Evolutionary conservation across 2,797 vertebrate species (phyloP).

Genomic region (Cetoscarus ocellatus): DNA sequence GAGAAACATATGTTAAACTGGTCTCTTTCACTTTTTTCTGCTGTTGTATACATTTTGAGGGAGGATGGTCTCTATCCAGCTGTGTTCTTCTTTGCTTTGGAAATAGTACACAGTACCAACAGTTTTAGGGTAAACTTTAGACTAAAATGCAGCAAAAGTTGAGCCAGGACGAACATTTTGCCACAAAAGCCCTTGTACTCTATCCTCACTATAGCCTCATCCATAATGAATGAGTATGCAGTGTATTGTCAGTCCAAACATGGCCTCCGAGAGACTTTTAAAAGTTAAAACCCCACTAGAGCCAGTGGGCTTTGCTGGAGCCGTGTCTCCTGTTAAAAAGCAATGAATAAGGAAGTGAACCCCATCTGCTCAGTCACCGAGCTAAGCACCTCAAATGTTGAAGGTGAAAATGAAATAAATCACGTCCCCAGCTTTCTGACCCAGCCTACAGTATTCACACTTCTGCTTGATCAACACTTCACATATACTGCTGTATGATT

Average conservation of each 20-base stretch:
- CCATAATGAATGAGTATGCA: slow-evolving; percentile 38
- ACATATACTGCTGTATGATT: slow-evolving; percentile 11
- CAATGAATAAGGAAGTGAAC: slow-evolving; percentile 23
- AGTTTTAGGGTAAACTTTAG: background rate
- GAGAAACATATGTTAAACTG: too few relatives aligned
- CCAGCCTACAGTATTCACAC: slow-evolving; percentile 28
- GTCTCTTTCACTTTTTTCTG: too few relatives aligned
- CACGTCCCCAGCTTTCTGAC: slow-evolving; percentile 4
- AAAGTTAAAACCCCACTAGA: slow-evolving; percentile 33
- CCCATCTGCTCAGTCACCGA: slow-evolving; percentile 35
- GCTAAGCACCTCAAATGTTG: slow-evolving; percentile 19
- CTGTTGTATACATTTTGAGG: background rate
- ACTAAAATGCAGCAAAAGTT: slow-evolving; percentile 4
- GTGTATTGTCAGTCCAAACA: slow-evolving; percentile 21
- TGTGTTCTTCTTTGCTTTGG: background rate
- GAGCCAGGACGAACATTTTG: slow-evolving; percentile 6
- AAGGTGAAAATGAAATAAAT: slow-evolving; percentile 18
- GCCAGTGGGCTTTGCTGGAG: slow-evolving; percentile 6
- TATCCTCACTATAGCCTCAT: slow-evolving; percentile 15
- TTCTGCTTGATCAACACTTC: slow-evolving; percentile 55
- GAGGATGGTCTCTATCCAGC: background rate
- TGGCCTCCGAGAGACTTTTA: slow-evolving; percentile 21
- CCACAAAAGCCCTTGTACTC: background rate
- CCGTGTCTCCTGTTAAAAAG: slow-evolving; percentile 22
- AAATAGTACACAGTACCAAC: background rate